Conservation (phyloP, 2,797 vertebrate genomes). For the Harpagifer antarcticus region DNA sequence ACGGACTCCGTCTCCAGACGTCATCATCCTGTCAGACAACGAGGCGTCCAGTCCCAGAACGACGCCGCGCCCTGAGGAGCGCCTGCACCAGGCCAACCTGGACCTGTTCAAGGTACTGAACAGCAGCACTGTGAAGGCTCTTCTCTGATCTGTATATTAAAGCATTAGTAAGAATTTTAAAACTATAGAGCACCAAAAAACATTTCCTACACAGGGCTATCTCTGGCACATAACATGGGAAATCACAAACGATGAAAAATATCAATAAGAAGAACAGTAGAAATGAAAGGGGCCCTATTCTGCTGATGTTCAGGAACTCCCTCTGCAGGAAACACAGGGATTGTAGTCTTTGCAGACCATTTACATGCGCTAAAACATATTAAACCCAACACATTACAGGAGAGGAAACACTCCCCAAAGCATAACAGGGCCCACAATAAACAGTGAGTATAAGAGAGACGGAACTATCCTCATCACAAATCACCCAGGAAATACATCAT, state of each 20-base stretch:
- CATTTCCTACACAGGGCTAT: too few species aligned
- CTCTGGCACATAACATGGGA: not conserved
- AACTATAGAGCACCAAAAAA: not conserved
- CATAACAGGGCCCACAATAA: too few species aligned
- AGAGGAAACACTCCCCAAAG: too few species aligned
- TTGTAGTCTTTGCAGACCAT: too few species aligned
- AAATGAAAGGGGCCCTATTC: not conserved
- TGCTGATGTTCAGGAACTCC: too few species aligned
- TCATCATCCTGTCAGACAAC: slow-evolving; percentile 96
- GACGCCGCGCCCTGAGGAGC: slow-evolving; percentile 90
- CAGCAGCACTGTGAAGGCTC: too few species aligned
- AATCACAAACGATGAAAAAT: not conserved
- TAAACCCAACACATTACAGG: too few species aligned
- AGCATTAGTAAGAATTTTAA: not conserved
- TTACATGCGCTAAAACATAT: too few species aligned
- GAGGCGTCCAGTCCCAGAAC: slow-evolving; percentile 94
- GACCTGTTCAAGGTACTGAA: slow-evolving; percentile 93
- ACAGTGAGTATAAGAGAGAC: not conserved
- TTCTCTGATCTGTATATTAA: not conserved
- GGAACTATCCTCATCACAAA: not conserved
- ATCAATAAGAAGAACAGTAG: not conserved
- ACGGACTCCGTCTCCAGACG: slow-evolving; percentile 91
- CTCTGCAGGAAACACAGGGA: too few species aligned
- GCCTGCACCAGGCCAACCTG: slow-evolving; percentile 91
- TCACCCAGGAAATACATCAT: not conserved